These are phyloP conservation scores for Hanleya hanleyi DNA, from an alignment of 2,888 invertebrate genomes.

Conservation along the genomic window DNA sequence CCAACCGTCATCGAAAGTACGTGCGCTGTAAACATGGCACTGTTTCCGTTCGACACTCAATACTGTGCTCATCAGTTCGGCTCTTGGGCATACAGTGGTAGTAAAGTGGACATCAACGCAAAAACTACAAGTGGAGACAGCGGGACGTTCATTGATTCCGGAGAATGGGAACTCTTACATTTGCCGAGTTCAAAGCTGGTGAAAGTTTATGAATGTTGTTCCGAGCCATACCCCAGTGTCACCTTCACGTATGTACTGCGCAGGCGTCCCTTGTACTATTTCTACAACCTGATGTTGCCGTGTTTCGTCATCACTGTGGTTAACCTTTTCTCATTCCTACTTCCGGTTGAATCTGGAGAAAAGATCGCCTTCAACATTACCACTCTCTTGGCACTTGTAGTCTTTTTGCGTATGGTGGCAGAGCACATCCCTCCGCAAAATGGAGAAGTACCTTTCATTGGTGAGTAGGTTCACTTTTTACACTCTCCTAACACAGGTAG, in stretches of 20 bases:
- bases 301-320: constrained; percentile 17
- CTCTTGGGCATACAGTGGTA: background rate
- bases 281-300: constrained; percentile 22
- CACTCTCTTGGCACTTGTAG: background rate
- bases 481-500: no score
- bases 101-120: background rate
- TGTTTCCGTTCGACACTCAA: constrained; percentile 6
- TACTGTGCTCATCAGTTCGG: constrained; percentile 6
- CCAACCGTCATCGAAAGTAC: background rate
- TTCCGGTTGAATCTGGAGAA: constrained; percentile 9
- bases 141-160: constrained; percentile 6
- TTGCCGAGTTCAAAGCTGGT: background rate
- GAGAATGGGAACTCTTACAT: constrained; percentile 16
- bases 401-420: background rate
- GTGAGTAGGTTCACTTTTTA: background rate
- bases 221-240: constrained; percentile 16
- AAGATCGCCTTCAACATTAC: constrained; percentile 17
- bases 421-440: background rate
- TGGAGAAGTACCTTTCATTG: background rate
- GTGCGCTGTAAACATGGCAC: background rate
- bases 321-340: background rate
- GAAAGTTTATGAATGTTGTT: constrained; percentile 14
- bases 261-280: constrained; percentile 24
- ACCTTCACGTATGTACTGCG: constrained; percentile 18
- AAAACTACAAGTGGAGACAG: constrained; percentile 6